Percentiles rank a stretch among this genome's conserved stretches.
These are phyloP conservation scores for Diogma glabrata DNA, from an alignment of 2,888 invertebrate species.

Conservation along the genomic window DNA sequence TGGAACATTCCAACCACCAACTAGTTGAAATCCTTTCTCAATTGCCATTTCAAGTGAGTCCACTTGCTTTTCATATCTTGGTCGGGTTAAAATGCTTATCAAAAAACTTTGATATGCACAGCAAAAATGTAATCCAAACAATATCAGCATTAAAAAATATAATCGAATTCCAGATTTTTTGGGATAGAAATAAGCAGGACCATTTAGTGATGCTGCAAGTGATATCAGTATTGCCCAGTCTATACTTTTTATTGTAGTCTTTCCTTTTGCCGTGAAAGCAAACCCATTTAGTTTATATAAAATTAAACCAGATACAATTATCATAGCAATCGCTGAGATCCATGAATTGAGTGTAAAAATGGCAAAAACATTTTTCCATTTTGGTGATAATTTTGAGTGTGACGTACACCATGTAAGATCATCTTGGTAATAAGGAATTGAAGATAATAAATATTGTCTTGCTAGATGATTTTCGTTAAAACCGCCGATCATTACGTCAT, in stretches of 20 bases:
- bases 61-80: constrained; percentile 27
- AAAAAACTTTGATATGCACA: constrained; percentile 32
- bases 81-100: constrained; percentile 32
- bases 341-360: constrained; percentile 14
- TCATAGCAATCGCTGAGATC: constrained; percentile 19
- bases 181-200: constrained; percentile 2
- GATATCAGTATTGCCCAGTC: constrained; percentile 12
- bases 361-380: constrained; percentile 28
- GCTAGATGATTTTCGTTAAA: constrained; percentile 32
- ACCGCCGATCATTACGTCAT: constrained; percentile 33
- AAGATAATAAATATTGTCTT: constrained; percentile 28
- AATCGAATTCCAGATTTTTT: constrained; percentile 10
- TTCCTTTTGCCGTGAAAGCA: too few relatives aligned
- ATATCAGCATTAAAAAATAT: constrained; percentile 15
- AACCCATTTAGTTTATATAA: not conserved
- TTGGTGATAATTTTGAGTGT: constrained; percentile 25
- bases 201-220: not conserved
- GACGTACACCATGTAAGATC: constrained; percentile 36
- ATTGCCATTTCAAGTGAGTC: constrained; percentile 26
- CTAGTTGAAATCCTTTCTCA: constrained; percentile 25
- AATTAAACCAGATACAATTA: not conserved
- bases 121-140: constrained; percentile 26
- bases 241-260: constrained; percentile 8
- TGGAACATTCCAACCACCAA: constrained; percentile 29
- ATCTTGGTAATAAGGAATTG: constrained; percentile 33